Evolutionary conservation across 2,888 invertebrate species (phyloP).

Genomic region (Nephrotoma flavescens): DNA sequence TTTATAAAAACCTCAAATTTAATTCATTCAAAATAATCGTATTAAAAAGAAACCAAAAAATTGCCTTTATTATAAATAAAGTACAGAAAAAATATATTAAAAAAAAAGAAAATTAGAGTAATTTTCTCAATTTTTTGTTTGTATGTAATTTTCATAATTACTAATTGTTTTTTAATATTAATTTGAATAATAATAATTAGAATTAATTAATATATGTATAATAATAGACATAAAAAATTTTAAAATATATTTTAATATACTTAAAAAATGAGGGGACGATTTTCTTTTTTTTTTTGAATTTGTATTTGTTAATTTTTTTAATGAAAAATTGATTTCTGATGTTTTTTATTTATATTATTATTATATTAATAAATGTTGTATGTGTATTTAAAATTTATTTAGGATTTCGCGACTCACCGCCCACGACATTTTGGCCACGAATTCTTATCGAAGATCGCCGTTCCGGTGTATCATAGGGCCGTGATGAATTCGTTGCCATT

Average conservation of each 20-base stretch:
- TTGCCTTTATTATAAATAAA: background rate
- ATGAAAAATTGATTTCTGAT: background rate
- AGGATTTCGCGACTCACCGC: constrained; percentile 14
- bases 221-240: constrained; percentile 4
- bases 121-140: background rate
- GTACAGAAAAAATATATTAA: background rate
- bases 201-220: constrained; percentile 2
- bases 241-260: constrained; percentile 4
- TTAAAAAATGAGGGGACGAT: background rate
- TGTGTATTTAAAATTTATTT: background rate
- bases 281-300: background rate
- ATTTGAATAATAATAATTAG: constrained; percentile 2
- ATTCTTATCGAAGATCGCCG: constrained; percentile 32
- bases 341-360: background rate
- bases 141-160: background rate
- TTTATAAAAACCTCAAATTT: background rate
- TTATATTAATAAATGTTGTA: background rate
- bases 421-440: constrained; percentile 26
- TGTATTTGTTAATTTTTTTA: background rate
- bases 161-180: background rate
- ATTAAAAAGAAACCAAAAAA: background rate
- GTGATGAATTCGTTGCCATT: constrained; percentile 32
- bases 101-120: background rate
- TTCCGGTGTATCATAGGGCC: constrained; percentile 32
- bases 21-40: background rate